Percentiles rank a stretch among this genome's conserved stretches.
Conservation (phyloP, 1,140 invertebrate species). For the Maniola jurtina region DNA sequence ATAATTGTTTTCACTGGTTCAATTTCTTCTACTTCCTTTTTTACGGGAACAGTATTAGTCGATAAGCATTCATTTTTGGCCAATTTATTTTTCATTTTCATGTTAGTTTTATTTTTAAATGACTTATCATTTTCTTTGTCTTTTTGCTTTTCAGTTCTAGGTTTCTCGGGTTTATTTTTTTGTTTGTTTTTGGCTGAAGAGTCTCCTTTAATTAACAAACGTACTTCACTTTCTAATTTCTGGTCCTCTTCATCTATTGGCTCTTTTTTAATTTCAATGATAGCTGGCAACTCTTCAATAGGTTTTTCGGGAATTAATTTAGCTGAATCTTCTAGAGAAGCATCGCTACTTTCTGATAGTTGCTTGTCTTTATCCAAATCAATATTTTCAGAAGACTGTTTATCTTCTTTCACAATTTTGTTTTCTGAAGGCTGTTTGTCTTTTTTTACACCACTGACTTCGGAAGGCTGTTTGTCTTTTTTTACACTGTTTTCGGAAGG, state of each 20-base stretch:
- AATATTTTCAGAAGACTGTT: not conserved
- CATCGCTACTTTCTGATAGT: not conserved
- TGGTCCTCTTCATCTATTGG: slow-evolving; percentile 60
- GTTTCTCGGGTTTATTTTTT: slow-evolving; percentile 42
- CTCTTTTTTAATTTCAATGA: slow-evolving; percentile 64
- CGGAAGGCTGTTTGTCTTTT: no score
- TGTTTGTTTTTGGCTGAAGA: slow-evolving; percentile 29
- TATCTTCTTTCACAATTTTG: not conserved
- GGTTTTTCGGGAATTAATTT: slow-evolving; percentile 2
- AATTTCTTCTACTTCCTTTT: slow-evolving; percentile 56
- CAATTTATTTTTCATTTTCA: slow-evolving; percentile 47
- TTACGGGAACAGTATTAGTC: slow-evolving; percentile 39
- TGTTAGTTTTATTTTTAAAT: slow-evolving; percentile 36
- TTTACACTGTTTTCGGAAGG: no score
- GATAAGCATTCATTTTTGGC: slow-evolving; percentile 39
- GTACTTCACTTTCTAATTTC: slow-evolving; percentile 24
- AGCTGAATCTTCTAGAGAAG: not conserved
- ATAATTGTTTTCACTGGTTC: slow-evolving; percentile 49
- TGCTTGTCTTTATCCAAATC: not conserved
- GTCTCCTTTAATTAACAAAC: slow-evolving; percentile 25
- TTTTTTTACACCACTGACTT: not conserved
- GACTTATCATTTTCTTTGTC: slow-evolving; percentile 45
- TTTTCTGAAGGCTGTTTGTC: not conserved
- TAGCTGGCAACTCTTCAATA: slow-evolving; percentile 13
- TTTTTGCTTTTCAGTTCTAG: slow-evolving; percentile 44